phyloP scores from a whole-genome alignment of 2,888 invertebrate species.

The Cybosia mesomella region DNA sequence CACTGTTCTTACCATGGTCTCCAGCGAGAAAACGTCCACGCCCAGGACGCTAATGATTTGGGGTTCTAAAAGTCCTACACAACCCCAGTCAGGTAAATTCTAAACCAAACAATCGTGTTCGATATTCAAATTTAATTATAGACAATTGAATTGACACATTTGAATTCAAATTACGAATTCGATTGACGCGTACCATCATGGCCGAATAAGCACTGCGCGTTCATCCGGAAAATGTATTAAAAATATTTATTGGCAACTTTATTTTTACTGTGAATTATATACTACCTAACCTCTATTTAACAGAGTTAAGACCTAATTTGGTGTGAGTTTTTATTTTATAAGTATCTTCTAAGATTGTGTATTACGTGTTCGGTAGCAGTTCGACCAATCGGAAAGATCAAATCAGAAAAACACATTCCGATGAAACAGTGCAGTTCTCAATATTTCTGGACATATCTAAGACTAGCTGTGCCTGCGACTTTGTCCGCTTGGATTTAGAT shows the following conservation, averaged over 20 bases:
- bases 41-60: too few relatives aligned
- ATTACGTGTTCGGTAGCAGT: constrained; percentile 71
- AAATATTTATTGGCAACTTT: constrained; percentile 50
- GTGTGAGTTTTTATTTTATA: neutral
- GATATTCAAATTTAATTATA: neutral
- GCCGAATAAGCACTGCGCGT: constrained; percentile 67
- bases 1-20: too few relatives aligned
- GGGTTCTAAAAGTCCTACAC: neutral
- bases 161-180: constrained; percentile 67
- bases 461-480: too few relatives aligned
- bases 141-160: constrained; percentile 69
- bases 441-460: constrained; percentile 43
- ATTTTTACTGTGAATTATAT: constrained; percentile 1
- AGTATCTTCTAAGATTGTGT: constrained; percentile 21
- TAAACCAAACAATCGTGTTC: neutral
- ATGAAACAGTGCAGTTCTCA: constrained; percentile 64
- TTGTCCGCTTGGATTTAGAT: too few relatives aligned
- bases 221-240: constrained; percentile 70
- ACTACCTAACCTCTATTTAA: neutral
- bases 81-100: neutral
- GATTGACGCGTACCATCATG: constrained; percentile 71
- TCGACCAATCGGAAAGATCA: constrained; percentile 78
- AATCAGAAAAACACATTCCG: constrained; percentile 75
- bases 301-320: constrained; percentile 29
- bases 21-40: too few relatives aligned